A percentile compares a stretch with the other conserved stretches of the same genome.
phyloP scores from a whole-genome alignment of 1,140 invertebrate species.

The Gryllus bimaculatus region DNA sequence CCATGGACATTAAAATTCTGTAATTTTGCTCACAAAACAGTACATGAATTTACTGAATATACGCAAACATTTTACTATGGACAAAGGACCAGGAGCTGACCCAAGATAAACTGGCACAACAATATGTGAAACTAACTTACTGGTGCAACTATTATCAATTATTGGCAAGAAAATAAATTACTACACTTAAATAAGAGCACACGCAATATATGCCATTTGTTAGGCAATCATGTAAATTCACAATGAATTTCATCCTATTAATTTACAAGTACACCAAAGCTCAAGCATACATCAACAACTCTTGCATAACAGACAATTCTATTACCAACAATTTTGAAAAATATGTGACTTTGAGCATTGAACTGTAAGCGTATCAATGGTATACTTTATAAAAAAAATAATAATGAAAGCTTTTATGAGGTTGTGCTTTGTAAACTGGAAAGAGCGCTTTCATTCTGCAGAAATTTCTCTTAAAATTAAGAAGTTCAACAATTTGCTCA shows the following conservation, averaged over 20 bases:
- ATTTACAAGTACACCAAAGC: not conserved
- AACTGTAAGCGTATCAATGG: not conserved
- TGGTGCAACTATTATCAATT: not conserved
- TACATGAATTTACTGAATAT: too few relatives aligned
- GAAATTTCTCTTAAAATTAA: too few relatives aligned
- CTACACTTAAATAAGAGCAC: not conserved
- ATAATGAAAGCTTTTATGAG: not conserved
- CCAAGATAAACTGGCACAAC: not conserved
- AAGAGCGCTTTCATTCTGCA: too few relatives aligned
- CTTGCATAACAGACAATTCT: not conserved
- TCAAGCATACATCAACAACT: not conserved
- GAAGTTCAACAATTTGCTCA: too few relatives aligned
- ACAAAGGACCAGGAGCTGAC: not conserved
- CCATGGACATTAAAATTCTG: not conserved
- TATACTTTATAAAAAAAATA: not conserved
- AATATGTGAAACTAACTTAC: not conserved
- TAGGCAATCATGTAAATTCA: not conserved
- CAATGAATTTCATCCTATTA: not conserved
- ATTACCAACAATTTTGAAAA: not conserved
- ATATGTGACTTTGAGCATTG: not conserved
- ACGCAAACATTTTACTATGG: not conserved
- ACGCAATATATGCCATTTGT: too few relatives aligned
- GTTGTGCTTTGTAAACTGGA: not conserved
- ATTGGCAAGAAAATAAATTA: not conserved
- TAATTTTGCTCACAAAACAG: not conserved